Conservation (phyloP, 2,888 invertebrate genomes). For the Rutpela maculata region DNA sequence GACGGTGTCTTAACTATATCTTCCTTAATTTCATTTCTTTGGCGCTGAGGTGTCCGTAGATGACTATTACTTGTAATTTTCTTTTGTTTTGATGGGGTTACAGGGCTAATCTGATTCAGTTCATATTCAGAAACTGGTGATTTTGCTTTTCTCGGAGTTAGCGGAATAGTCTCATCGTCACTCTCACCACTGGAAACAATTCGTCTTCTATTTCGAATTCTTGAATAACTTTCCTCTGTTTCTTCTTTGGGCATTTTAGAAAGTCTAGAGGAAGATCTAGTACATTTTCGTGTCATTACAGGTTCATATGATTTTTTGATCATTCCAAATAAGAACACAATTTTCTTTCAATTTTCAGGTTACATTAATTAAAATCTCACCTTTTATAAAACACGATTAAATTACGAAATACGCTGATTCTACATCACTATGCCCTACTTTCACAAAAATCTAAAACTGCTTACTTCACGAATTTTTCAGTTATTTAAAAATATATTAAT, state of each 20-base stretch:
- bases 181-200: constrained; percentile 45
- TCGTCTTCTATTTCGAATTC: constrained; percentile 30
- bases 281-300: constrained; percentile 46
- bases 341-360: neutral
- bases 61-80: constrained; percentile 51
- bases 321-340: neutral
- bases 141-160: constrained; percentile 32
- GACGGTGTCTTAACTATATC: constrained; percentile 47
- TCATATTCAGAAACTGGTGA: constrained; percentile 47
- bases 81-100: constrained; percentile 70
- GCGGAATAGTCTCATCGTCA: constrained; percentile 44
- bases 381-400: neutral
- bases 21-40: neutral
- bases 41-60: constrained; percentile 21
- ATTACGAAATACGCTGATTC: neutral
- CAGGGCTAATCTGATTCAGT: constrained; percentile 47
- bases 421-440: neutral
- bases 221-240: constrained; percentile 20
- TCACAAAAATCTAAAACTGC: neutral
- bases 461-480: neutral
- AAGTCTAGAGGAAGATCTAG: constrained; percentile 48
- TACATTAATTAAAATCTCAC: neutral
- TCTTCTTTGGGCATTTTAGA: constrained; percentile 19
- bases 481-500: neutral
- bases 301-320: neutral